Percentiles rank a stretch among this genome's conserved stretches.
These are phyloP conservation scores for Forbesichthys agassizii DNA, from an alignment of 2,113 vertebrate species.

Conservation along the genomic window DNA sequence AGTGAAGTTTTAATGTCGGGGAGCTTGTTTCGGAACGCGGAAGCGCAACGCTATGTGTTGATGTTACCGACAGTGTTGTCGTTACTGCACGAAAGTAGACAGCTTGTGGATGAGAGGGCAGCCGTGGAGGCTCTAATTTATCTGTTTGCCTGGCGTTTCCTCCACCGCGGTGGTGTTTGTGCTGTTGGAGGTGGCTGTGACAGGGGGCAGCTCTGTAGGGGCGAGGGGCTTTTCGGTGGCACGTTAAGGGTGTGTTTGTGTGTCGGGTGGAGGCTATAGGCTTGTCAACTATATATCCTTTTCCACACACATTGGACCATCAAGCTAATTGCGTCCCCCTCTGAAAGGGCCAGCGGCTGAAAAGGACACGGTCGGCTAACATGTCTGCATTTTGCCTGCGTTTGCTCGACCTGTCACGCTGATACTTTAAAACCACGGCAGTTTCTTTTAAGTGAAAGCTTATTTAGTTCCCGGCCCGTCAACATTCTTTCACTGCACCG, in stretches of 20 bases:
- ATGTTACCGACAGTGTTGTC: conserved; percentile 43
- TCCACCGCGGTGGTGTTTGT: conserved; percentile 18
- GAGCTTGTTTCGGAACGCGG: conserved; percentile 35
- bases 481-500: no score
- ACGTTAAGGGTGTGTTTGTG: conserved; percentile 74
- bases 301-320: conserved; percentile 45
- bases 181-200: conserved; percentile 51
- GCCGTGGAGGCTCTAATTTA: conserved; percentile 63
- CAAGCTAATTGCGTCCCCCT: conserved; percentile 63
- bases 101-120: conserved; percentile 48
- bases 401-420: no score
- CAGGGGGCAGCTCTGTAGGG: conserved; percentile 54
- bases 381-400: conserved; percentile 8
- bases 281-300: conserved; percentile 63
- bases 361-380: conserved; percentile 48
- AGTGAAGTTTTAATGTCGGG: conserved; percentile 51
- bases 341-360: conserved; percentile 21
- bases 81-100: conserved; percentile 42
- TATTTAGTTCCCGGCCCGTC: no score
- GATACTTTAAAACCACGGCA: no score
- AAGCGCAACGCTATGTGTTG: not conserved
- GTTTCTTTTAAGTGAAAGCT: no score
- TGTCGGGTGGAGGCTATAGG: conserved; percentile 62
- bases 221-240: conserved; percentile 68
- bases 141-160: conserved; percentile 72